phyloP scores from a whole-genome alignment of 2,888 invertebrate species.

The Corythucha ciliata region DNA sequence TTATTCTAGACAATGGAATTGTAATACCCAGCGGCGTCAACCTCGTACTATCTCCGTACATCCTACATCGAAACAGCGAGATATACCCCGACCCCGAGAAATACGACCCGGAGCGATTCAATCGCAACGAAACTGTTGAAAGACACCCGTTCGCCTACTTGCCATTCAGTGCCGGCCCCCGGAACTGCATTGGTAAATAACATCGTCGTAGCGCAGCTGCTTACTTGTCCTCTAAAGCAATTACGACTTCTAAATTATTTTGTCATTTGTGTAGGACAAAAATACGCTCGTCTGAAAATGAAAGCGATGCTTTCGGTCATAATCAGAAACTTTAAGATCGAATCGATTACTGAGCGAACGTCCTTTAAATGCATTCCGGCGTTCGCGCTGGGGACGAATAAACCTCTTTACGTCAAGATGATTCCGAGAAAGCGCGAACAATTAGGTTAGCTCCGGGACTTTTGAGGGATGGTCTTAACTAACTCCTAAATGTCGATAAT shows the following conservation, averaged over 20 bases:
- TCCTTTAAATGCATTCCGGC: no score
- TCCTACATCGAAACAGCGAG: not conserved
- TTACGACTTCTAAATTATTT: not conserved
- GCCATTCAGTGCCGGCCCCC: conserved; percentile 43
- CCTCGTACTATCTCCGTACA: not conserved
- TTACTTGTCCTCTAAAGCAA: not conserved
- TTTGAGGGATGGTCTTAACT: no score
- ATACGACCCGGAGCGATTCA: not conserved
- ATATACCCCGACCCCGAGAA: not conserved
- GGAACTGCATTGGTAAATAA: conserved; percentile 52
- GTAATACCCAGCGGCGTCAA: not conserved
- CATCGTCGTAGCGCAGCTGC: no score
- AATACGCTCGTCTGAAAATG: not conserved
- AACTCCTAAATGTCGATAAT: no score
- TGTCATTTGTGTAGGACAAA: not conserved
- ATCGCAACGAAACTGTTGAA: not conserved
- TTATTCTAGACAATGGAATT: not conserved
- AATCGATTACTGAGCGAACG: not conserved
- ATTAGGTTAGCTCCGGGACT: no score
- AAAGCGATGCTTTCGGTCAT: not conserved
- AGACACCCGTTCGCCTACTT: not conserved
- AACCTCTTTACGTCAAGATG: no score
- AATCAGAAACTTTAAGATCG: not conserved
- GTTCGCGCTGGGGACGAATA: no score
- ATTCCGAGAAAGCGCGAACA: no score